phyloP scores from a whole-genome alignment of 2,888 invertebrate species.

The Lymantria monacha region DNA sequence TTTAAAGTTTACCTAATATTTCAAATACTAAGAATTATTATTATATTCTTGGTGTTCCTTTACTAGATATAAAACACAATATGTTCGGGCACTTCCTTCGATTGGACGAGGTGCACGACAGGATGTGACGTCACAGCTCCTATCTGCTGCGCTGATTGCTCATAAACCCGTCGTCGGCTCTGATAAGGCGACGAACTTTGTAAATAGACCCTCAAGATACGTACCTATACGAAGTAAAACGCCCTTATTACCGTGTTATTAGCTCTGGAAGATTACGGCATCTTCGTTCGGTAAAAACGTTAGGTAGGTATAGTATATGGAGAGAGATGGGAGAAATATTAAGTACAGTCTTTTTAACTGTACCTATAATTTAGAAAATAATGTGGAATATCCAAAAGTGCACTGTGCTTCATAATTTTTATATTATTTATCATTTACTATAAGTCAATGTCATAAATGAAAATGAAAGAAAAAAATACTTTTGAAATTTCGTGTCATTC shows the following conservation, averaged over 20 bases:
- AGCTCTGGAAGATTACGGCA: constrained; percentile 21
- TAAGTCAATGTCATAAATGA: too few relatives aligned
- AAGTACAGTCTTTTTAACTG: too few relatives aligned
- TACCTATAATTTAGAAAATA: too few relatives aligned
- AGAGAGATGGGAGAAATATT: too few relatives aligned
- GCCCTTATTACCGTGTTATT: constrained; percentile 25
- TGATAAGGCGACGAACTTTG: constrained; percentile 42
- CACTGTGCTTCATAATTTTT: too few relatives aligned
- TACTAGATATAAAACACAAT: constrained; percentile 32
- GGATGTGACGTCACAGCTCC: constrained; percentile 57
- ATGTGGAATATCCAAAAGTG: too few relatives aligned
- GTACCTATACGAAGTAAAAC: constrained; percentile 14
- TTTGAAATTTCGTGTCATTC: too few relatives aligned
- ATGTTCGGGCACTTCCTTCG: constrained; percentile 37
- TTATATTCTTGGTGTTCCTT: neutral
- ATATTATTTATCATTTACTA: too few relatives aligned
- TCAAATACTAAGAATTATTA: too few relatives aligned
- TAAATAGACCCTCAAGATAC: constrained; percentile 33
- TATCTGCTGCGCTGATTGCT: constrained; percentile 58
- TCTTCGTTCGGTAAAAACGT: neutral
- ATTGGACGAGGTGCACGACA: constrained; percentile 46
- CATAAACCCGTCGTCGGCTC: constrained; percentile 50
- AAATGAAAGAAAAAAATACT: too few relatives aligned
- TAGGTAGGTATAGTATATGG: too few relatives aligned
- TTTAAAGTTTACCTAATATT: too few relatives aligned